Evolutionary conservation across 2,797 vertebrate species (phyloP).

Genomic region (Anolis apletophallus): DNA sequence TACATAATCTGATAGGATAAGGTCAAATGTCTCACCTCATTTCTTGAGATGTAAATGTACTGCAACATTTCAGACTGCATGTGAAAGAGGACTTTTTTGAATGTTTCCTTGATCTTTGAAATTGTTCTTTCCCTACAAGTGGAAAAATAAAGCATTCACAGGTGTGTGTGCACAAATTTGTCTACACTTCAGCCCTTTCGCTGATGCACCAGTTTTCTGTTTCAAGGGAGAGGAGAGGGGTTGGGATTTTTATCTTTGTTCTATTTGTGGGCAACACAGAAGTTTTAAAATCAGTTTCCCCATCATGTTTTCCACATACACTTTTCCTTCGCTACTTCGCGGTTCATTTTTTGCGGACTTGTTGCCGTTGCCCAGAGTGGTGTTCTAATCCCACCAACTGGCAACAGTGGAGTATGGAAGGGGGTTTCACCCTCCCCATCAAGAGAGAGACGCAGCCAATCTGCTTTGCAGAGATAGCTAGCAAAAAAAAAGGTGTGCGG

Average conservation of each 20-base stretch:
- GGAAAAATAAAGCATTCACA: background rate
- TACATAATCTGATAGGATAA: background rate
- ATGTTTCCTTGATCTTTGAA: background rate
- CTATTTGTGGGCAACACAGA: too few species aligned
- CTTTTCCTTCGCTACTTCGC: too few species aligned
- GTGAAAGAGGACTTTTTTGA: background rate
- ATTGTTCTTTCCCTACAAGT: background rate
- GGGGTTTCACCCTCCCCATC: too few species aligned
- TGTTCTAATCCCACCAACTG: too few species aligned
- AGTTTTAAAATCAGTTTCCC: background rate
- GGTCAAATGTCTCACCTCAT: background rate
- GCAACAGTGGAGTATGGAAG: too few species aligned
- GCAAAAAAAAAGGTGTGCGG: too few species aligned
- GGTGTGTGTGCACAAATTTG: too few species aligned
- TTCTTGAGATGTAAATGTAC: background rate
- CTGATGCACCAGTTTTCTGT: background rate
- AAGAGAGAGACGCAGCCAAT: too few species aligned
- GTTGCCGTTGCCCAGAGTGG: too few species aligned
- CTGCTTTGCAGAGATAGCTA: too few species aligned
- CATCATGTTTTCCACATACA: background rate
- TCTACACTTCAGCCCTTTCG: too few species aligned
- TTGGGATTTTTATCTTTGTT: background rate
- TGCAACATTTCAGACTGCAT: background rate
- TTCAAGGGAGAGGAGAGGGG: background rate
- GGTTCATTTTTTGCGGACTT: too few species aligned